Evolutionary conservation across 2,888 invertebrate genomes (phyloP).

Genomic region (Suillia variegata): DNA sequence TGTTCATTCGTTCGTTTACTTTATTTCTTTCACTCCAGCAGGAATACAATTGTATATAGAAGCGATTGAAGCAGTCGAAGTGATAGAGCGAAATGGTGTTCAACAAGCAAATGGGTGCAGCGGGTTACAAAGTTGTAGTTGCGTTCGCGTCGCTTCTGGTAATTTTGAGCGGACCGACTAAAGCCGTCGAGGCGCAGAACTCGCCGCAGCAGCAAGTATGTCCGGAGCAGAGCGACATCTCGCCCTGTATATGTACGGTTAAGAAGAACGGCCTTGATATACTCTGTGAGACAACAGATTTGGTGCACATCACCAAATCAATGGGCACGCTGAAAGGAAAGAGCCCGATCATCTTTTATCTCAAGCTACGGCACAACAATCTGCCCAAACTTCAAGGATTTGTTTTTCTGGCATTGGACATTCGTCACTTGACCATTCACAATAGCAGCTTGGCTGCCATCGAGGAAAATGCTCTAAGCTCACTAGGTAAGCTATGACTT

Average conservation of each 20-base stretch:
- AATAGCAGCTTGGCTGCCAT: slow-evolving; percentile 87
- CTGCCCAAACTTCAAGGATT: slow-evolving; percentile 84
- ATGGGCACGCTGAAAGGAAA: slow-evolving; percentile 83
- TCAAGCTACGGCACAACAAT: slow-evolving; percentile 85
- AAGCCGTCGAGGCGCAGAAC: slow-evolving; percentile 41
- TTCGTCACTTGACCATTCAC: slow-evolving; percentile 85
- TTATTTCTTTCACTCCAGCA: slow-evolving; percentile 13
- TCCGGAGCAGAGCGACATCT: slow-evolving; percentile 74
- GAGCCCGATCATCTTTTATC: slow-evolving; percentile 82
- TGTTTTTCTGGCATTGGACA: slow-evolving; percentile 84
- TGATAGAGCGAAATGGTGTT: slow-evolving; percentile 11
- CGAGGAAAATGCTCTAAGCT: slow-evolving; percentile 85
- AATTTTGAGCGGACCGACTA: slow-evolving; percentile 17
- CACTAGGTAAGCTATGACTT: slow-evolving; percentile 73
- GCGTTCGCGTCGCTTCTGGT: slow-evolving; percentile 19
- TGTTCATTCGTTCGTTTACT: slow-evolving; percentile 1
- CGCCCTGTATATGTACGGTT: slow-evolving; percentile 82
- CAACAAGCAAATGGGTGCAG: slow-evolving; percentile 9
- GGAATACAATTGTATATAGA: slow-evolving; percentile 41
- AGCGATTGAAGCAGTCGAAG: slow-evolving; percentile 23
- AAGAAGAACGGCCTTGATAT: slow-evolving; percentile 89
- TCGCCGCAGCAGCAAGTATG: slow-evolving; percentile 69
- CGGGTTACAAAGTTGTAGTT: slow-evolving; percentile 2
- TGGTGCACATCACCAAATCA: slow-evolving; percentile 76
- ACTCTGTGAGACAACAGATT: slow-evolving; percentile 85